phyloP scores from a whole-genome alignment of 2,797 vertebrate genomes.

The Alcedo quadribrachys region DNA sequence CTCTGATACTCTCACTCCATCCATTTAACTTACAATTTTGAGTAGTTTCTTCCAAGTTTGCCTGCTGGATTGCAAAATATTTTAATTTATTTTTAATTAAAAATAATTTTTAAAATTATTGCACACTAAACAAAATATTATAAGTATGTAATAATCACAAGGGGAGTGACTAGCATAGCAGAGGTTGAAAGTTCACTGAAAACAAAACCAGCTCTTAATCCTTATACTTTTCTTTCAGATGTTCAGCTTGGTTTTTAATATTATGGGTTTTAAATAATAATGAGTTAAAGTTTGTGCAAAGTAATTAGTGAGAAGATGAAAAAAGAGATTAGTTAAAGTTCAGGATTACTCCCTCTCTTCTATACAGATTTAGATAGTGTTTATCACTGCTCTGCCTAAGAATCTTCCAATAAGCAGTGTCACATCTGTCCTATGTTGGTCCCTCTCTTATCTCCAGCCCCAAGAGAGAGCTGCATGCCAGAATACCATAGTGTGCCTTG shows the following conservation, averaged over 20 bases:
- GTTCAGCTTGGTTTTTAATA: neutral
- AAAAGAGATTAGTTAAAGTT: constrained; percentile 5
- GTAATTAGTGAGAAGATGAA: constrained; percentile 2
- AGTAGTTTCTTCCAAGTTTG: neutral
- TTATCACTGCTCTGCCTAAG: neutral
- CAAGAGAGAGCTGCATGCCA: neutral
- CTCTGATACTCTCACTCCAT: neutral
- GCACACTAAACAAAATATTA: neutral
- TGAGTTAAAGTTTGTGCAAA: neutral
- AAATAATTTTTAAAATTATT: neutral
- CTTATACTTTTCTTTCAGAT: neutral
- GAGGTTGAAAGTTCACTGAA: neutral
- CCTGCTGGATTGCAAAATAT: neutral
- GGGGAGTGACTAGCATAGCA: neutral
- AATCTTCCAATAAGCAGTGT: neutral
- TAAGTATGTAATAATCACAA: neutral
- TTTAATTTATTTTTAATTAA: neutral
- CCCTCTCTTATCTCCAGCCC: neutral
- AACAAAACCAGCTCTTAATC: neutral
- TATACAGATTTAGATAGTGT: neutral
- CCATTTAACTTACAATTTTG: neutral
- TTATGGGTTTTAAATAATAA: neutral
- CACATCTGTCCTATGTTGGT: neutral
- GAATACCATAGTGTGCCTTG: neutral
- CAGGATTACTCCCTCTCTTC: neutral